Conservation (phyloP, 2,113 vertebrate species). For the Rana temporaria region DNA sequence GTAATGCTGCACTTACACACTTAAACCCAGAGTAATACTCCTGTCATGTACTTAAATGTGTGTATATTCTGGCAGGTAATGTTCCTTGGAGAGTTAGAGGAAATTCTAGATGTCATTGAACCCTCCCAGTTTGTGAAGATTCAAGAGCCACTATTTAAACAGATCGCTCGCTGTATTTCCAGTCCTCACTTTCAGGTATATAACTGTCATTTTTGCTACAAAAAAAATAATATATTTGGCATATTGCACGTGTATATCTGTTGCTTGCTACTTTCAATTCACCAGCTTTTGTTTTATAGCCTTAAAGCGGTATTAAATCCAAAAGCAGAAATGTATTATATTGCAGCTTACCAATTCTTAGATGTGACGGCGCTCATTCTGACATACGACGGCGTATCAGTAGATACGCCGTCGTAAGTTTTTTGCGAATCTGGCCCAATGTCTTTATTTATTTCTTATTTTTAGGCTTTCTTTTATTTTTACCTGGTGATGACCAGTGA, state of each 20-base stretch:
- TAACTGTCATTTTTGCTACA: background rate
- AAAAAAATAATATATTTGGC: background rate
- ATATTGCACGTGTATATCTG: background rate
- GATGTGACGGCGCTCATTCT: too few species aligned
- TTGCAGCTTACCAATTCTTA: too few species aligned
- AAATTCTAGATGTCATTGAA: slow-evolving; percentile 91
- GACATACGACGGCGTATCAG: too few species aligned
- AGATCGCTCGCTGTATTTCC: slow-evolving; percentile 88
- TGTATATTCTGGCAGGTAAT: slow-evolving; percentile 76
- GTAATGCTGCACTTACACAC: too few species aligned
- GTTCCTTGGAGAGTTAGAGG: slow-evolving; percentile 91
- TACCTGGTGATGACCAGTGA: too few species aligned
- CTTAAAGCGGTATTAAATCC: too few species aligned
- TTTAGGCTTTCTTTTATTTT: too few species aligned
- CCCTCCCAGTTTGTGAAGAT: slow-evolving; percentile 90
- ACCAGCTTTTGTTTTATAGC: background rate
- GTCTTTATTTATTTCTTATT: too few species aligned
- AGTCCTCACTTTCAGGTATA: slow-evolving; percentile 92
- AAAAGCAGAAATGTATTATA: too few species aligned
- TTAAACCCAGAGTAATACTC: too few species aligned
- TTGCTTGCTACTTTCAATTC: background rate
- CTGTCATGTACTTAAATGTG: background rate
- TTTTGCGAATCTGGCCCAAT: too few species aligned
- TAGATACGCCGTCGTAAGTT: too few species aligned
- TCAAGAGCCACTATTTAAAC: slow-evolving; percentile 90